A percentile compares a stretch with the other conserved stretches of the same genome.
Evolutionary conservation across 2,113 vertebrate genomes (phyloP).

Genomic region (Laticauda colubrina): DNA sequence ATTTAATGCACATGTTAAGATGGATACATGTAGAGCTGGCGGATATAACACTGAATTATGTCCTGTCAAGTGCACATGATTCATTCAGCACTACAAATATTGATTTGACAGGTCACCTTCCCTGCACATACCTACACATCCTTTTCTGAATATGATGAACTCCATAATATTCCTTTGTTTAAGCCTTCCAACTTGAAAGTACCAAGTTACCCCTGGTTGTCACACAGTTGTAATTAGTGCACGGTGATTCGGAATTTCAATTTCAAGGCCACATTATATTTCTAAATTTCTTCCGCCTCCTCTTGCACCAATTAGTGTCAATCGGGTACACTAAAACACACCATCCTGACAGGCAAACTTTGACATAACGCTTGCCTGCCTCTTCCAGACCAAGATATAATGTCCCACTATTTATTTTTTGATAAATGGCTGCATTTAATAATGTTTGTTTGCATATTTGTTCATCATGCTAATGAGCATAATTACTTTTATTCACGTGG

Average conservation of each 20-base stretch:
- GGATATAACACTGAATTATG: conserved; percentile 56
- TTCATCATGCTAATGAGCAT: conserved; percentile 66
- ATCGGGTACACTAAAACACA: conserved; percentile 58
- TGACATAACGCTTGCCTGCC: conserved; percentile 63
- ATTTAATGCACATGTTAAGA: conserved; percentile 50
- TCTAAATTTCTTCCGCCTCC: conserved; percentile 60
- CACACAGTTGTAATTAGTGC: conserved; percentile 54
- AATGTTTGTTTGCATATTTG: conserved; percentile 72
- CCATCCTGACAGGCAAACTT: conserved; percentile 65
- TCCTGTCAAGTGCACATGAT: conserved; percentile 52
- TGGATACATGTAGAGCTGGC: conserved; percentile 46
- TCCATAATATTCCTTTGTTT: conserved; percentile 56
- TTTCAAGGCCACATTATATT: conserved; percentile 50
- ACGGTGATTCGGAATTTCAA: conserved; percentile 51
- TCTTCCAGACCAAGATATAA: conserved; percentile 64
- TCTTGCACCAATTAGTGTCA: conserved; percentile 60
- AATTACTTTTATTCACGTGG: conserved; percentile 74
- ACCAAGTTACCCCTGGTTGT: conserved; percentile 39
- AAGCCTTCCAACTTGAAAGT: conserved; percentile 44
- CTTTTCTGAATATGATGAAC: conserved; percentile 45
- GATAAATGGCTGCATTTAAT: conserved; percentile 71
- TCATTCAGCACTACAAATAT: conserved; percentile 59
- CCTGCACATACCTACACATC: conserved; percentile 56
- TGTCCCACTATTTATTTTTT: conserved; percentile 60
- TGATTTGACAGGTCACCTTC: conserved; percentile 55